phyloP scores from a whole-genome alignment of 1,140 invertebrate species.

The Drosophila ironensis region DNA sequence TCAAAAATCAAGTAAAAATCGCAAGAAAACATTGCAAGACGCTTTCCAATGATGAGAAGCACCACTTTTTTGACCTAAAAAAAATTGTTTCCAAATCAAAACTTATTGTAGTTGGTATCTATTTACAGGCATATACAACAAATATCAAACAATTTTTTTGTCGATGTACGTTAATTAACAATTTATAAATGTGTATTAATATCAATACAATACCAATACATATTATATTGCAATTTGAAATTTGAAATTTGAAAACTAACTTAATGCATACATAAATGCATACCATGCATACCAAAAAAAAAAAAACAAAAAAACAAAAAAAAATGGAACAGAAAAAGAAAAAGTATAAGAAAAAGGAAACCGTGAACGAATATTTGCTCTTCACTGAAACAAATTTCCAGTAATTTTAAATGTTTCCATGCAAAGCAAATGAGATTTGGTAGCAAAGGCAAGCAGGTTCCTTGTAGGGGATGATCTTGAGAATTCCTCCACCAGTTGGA shows the following conservation, averaged over 20 bases:
- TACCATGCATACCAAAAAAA: too few relatives aligned
- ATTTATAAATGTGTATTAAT: slow-evolving; percentile 12
- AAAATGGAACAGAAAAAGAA: too few relatives aligned
- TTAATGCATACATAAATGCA: too few relatives aligned
- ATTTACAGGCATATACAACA: slow-evolving; percentile 18
- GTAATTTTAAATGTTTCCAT: not conserved
- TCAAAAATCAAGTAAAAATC: not conserved
- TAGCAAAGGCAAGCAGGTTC: slow-evolving; percentile 8
- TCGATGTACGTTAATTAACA: slow-evolving; percentile 12
- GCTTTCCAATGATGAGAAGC: too few relatives aligned
- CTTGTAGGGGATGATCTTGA: too few relatives aligned
- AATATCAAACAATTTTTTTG: slow-evolving; percentile 12
- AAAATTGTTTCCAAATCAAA: slow-evolving; percentile 37
- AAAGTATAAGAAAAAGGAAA: not conserved
- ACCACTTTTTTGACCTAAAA: slow-evolving; percentile 1
- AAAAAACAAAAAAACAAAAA: not conserved
- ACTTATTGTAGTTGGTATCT: slow-evolving; percentile 5
- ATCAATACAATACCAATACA: not conserved
- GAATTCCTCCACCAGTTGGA: too few relatives aligned
- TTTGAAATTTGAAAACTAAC: too few relatives aligned
- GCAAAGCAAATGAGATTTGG: slow-evolving; percentile 13
- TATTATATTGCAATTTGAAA: not conserved
- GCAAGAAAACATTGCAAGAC: not conserved
- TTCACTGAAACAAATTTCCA: not conserved
- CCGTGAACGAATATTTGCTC: slow-evolving; percentile 10